phyloP scores from a whole-genome alignment of 2,797 vertebrate genomes.

The Trichosurus vulpecula region DNA sequence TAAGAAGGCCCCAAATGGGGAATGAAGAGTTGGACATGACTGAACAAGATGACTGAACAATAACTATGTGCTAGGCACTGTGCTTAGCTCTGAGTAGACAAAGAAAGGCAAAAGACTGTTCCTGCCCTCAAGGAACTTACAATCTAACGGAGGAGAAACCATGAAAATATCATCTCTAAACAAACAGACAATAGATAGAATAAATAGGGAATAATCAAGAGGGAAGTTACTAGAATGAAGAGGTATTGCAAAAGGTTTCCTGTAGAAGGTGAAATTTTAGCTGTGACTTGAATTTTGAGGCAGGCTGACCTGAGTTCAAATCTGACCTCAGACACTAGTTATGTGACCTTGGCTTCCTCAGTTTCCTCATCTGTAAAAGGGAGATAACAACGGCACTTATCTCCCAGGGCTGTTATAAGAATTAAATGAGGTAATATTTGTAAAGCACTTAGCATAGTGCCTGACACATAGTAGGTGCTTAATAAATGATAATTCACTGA shows the following conservation, averaged over 20 bases:
- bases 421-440: neutral
- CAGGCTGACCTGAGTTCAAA: neutral
- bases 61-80: neutral
- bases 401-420: neutral
- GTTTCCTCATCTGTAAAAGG: neutral
- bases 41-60: neutral
- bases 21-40: neutral
- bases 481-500: neutral
- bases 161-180: neutral
- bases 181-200: neutral
- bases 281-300: neutral
- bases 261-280: neutral
- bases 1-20: neutral
- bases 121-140: neutral
- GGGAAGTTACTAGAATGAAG: neutral
- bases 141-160: neutral
- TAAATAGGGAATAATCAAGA: neutral
- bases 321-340: neutral
- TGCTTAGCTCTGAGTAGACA: neutral
- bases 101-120: neutral
- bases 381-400: neutral
- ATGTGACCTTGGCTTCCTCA: neutral
- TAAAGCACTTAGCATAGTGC: neutral
- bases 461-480: neutral
- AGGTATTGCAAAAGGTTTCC: neutral